Evolutionary conservation across 2,888 invertebrate genomes (phyloP).

Genomic region (Chromoteleia sp.): DNA sequence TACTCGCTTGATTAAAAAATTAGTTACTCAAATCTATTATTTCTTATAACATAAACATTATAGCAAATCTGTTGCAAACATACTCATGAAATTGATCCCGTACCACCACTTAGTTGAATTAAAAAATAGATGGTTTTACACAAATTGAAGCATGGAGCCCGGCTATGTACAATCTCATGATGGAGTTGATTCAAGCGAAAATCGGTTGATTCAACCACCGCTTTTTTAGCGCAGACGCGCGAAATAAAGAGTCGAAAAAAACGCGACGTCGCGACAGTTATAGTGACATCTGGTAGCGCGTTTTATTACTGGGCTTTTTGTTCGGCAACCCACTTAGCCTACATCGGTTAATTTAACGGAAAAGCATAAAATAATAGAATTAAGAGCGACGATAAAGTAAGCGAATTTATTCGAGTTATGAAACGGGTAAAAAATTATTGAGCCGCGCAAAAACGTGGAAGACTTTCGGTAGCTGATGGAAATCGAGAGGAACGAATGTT

Average conservation of each 20-base stretch:
- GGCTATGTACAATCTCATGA: too few relatives aligned
- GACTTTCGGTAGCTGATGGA: constrained; percentile 64
- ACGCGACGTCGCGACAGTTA: constrained; percentile 12
- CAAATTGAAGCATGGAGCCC: too few relatives aligned
- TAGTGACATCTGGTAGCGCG: constrained; percentile 12
- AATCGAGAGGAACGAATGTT: constrained; percentile 63
- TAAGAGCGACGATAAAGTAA: constrained; percentile 37
- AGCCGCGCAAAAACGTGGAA: constrained; percentile 15
- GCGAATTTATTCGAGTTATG: constrained; percentile 46
- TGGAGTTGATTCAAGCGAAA: too few relatives aligned
- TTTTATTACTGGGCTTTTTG: constrained; percentile 21
- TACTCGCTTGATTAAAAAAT: too few relatives aligned
- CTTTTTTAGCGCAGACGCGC: not conserved
- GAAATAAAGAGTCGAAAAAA: constrained; percentile 1
- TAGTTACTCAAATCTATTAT: too few relatives aligned
- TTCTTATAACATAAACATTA: too few relatives aligned
- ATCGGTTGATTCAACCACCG: too few relatives aligned
- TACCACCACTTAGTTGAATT: too few relatives aligned
- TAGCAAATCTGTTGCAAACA: too few relatives aligned
- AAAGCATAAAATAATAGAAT: constrained; percentile 46
- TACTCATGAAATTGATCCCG: too few relatives aligned
- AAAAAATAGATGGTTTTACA: too few relatives aligned
- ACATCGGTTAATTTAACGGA: constrained; percentile 5
- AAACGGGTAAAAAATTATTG: constrained; percentile 30
- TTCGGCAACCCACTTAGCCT: constrained; percentile 1